Percentiles rank a stretch among this genome's conserved stretches.
Evolutionary conservation across 2,797 vertebrate species (phyloP).

Genomic region (Tapirus indicus): DNA sequence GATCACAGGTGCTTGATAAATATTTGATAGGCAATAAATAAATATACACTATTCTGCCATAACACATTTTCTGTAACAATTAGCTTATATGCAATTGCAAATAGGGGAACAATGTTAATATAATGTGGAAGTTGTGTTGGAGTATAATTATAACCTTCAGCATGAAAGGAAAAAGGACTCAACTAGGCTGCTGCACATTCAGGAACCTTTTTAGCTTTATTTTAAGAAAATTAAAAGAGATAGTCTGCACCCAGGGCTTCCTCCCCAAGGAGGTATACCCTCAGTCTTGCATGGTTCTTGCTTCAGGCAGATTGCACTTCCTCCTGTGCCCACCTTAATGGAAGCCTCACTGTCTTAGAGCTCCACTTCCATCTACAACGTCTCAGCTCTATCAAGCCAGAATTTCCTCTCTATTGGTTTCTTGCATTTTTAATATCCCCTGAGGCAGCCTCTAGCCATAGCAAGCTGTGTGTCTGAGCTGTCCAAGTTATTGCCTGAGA

Average conservation of each 20-base stretch:
- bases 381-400: background rate
- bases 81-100: background rate
- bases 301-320: background rate
- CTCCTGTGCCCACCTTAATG: background rate
- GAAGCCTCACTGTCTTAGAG: background rate
- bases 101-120: background rate
- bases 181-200: background rate
- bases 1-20: conserved; percentile 6
- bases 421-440: conserved; percentile 47
- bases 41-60: background rate
- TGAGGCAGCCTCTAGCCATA: background rate
- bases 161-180: background rate
- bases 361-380: background rate
- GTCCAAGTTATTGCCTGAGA: background rate
- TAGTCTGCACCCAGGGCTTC: background rate
- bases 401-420: conserved; percentile 50
- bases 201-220: background rate
- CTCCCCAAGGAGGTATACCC: background rate
- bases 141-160: conserved; percentile 33
- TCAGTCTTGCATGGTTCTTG: background rate
- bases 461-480: background rate
- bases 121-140: background rate
- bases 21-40: conserved; percentile 47
- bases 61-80: conserved; percentile 13
- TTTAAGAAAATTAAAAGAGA: background rate